A percentile compares a stretch with the other conserved stretches of the same genome.
These are phyloP conservation scores for Bombus impatiens DNA, from an alignment of 1,140 invertebrate genomes.

Conservation along the genomic window DNA sequence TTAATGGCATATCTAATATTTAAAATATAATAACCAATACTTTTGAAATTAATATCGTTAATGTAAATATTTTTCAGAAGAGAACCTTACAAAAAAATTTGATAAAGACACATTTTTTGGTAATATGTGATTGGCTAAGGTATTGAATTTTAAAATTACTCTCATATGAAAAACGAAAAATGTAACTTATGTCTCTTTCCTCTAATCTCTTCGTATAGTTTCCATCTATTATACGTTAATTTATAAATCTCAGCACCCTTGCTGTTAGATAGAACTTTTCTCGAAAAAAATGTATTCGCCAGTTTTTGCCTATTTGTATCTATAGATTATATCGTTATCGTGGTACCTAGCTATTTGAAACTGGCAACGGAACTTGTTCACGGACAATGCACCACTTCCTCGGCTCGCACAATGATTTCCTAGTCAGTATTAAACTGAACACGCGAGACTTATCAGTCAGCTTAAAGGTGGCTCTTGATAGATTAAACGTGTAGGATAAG, in stretches of 20 bases:
- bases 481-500: neutral
- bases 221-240: neutral
- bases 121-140: no score
- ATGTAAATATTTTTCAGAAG: no score
- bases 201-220: no score
- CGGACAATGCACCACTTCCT: constrained; percentile 24
- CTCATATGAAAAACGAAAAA: no score
- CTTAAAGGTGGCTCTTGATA: neutral
- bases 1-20: no score
- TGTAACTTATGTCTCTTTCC: no score
- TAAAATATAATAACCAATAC: no score
- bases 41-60: no score
- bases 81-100: no score
- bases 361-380: constrained; percentile 10
- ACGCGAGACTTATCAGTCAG: constrained; percentile 21
- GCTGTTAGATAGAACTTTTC: constrained; percentile 10
- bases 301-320: constrained; percentile 8
- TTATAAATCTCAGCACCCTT: neutral
- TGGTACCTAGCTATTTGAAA: neutral
- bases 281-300: constrained; percentile 35
- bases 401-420: constrained; percentile 43
- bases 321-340: neutral
- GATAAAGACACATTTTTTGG: no score
- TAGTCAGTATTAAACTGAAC: neutral
- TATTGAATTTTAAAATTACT: no score